Evolutionary conservation across 2,113 vertebrate species (phyloP).

Genomic region (Malurus cyaneus): DNA sequence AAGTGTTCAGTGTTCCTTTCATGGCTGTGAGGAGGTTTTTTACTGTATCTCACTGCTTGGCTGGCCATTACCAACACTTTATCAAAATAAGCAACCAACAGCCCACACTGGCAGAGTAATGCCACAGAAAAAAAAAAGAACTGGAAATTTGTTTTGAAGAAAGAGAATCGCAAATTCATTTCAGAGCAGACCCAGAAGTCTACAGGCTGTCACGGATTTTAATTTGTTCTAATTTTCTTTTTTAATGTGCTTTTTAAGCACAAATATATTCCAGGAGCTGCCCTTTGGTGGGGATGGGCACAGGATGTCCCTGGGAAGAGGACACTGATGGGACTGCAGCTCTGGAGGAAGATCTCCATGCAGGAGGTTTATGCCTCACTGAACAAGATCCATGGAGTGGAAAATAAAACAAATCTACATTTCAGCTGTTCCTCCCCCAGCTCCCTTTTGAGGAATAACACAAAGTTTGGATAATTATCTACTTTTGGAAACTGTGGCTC

Average conservation of each 20-base stretch:
- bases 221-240: not conserved
- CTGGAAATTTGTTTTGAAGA: not conserved
- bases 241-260: not conserved
- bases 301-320: not conserved
- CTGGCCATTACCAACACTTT: not conserved
- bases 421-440: not conserved
- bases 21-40: not conserved
- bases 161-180: not conserved
- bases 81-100: not conserved
- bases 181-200: not conserved
- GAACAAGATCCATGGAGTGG: not conserved
- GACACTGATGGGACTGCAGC: not conserved
- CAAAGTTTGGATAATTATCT: not conserved
- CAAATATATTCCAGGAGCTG: not conserved
- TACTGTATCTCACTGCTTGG: not conserved
- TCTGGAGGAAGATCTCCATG: not conserved
- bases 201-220: rapidly evolving
- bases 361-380: not conserved
- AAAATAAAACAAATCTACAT: not conserved
- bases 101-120: not conserved
- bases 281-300: not conserved
- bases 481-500: not conserved
- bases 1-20: not conserved
- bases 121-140: not conserved
- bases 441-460: not conserved